Evolutionary conservation across 2,888 invertebrate species (phyloP).

Genomic region (Conops quadrifasciatus): DNA sequence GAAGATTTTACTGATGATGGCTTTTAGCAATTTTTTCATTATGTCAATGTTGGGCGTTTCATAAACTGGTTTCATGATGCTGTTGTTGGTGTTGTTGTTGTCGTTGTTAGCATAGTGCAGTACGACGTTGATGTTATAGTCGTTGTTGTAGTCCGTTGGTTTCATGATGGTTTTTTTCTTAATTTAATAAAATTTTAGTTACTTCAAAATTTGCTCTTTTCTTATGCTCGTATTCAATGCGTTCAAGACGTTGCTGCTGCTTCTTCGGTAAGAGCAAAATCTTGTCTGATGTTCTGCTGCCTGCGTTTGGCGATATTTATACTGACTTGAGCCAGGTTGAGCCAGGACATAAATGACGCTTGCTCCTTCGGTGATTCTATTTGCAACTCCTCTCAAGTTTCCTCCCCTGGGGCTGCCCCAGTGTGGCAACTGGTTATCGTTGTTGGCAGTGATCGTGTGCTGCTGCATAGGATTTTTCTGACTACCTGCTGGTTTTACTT

Average conservation of each 20-base stretch:
- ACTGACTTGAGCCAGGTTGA: background rate
- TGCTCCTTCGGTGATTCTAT: slow-evolving; percentile 9
- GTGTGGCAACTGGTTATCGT: too few species aligned
- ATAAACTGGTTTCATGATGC: slow-evolving; percentile 37
- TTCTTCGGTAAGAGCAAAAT: slow-evolving; percentile 4
- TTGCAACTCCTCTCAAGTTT: background rate
- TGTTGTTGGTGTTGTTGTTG: too few species aligned
- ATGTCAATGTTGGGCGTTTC: slow-evolving; percentile 33
- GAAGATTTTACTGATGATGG: slow-evolving; percentile 41
- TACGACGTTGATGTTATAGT: slow-evolving; percentile 17
- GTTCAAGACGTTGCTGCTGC: slow-evolving; percentile 36
- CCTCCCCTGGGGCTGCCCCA: too few species aligned
- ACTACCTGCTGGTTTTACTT: too few species aligned
- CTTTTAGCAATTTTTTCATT: slow-evolving; percentile 43
- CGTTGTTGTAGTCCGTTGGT: slow-evolving; percentile 26
- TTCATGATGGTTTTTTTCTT: slow-evolving; percentile 2
- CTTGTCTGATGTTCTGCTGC: slow-evolving; percentile 4
- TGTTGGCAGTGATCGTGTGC: background rate
- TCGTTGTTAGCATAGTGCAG: background rate
- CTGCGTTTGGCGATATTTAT: slow-evolving; percentile 26
- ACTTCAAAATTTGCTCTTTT: slow-evolving; percentile 20
- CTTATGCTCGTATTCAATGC: background rate
- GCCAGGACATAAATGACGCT: background rate
- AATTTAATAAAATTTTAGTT: slow-evolving; percentile 28
- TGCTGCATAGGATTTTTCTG: background rate